These are phyloP conservation scores for Conus betulinus DNA, from an alignment of 1,140 invertebrate species.

Conservation along the genomic window DNA sequence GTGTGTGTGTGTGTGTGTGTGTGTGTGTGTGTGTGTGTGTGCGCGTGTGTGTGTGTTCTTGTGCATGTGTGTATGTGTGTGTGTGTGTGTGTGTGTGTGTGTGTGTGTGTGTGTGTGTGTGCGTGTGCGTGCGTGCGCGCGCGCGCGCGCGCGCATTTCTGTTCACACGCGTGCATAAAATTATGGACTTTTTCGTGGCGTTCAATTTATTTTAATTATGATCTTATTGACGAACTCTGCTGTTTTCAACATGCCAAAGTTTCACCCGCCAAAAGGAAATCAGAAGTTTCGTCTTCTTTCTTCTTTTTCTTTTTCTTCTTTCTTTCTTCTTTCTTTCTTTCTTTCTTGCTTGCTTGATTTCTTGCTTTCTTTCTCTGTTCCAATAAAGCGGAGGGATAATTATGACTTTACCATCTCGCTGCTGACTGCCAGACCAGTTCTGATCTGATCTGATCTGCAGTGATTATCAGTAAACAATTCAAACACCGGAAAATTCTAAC, in stretches of 20 bases:
- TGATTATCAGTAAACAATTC: no score
- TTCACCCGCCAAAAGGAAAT: no score
- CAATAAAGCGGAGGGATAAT: no score
- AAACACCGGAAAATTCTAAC: no score
- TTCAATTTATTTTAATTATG: no score
- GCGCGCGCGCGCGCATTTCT: not conserved
- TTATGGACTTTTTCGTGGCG: not conserved
- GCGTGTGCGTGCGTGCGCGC: not conserved
- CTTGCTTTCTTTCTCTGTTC: not conserved
- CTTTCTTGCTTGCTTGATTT: not conserved
- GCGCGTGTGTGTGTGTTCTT: not conserved
- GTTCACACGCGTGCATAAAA: not conserved
- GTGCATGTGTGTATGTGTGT: not conserved
- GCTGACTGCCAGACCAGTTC: no score
- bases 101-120: not conserved
- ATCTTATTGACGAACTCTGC: no score
- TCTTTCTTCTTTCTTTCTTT: not conserved
- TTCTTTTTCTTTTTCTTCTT: not conserved
- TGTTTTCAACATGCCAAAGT: no score
- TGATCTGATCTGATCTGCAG: no score
- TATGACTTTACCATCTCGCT: no score
- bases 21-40: not conserved
- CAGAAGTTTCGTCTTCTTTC: no score
- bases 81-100: not conserved
- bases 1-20: conserved; percentile 12